Conservation (phyloP, 2,888 invertebrate species). For the Eilema sororculum region DNA sequence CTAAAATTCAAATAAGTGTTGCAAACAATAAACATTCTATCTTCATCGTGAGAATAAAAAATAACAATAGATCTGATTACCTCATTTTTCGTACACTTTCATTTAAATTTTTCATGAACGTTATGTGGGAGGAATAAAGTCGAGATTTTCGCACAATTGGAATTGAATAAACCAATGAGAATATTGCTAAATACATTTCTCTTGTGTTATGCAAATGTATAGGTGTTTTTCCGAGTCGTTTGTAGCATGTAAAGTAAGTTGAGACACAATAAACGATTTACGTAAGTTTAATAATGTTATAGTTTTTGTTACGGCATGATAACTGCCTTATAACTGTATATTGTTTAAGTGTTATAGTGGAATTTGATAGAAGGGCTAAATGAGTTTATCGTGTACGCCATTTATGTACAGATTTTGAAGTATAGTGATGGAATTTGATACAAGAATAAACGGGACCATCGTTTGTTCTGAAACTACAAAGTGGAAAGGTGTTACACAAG, state of each 20-base stretch:
- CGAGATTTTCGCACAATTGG: constrained; percentile 22
- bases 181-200: constrained; percentile 59
- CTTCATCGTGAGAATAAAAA: constrained; percentile 57
- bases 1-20: constrained; percentile 39
- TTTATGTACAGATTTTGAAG: too few species aligned
- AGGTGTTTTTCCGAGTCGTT: constrained; percentile 36
- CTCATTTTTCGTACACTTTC: constrained; percentile 49
- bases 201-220: constrained; percentile 54
- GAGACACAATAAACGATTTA: constrained; percentile 16
- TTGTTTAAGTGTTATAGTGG: background rate
- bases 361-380: background rate
- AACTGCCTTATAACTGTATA: background rate
- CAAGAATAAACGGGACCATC: too few species aligned
- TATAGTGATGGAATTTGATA: too few species aligned
- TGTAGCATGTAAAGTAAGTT: constrained; percentile 26
- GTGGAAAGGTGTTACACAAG: too few species aligned
- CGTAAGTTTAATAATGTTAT: constrained; percentile 21
- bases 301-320: background rate
- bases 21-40: constrained; percentile 52
- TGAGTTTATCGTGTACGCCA: background rate
- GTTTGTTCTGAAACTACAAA: too few species aligned
- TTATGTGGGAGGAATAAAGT: constrained; percentile 36
- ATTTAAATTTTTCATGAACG: constrained; percentile 29
- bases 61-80: constrained; percentile 52
- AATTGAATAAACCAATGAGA: constrained; percentile 44